Evolutionary conservation across 1,140 invertebrate species (phyloP), one percentile per base, ranked within the genome.

Genomic region (Sycophaga agraensis): DNA sequence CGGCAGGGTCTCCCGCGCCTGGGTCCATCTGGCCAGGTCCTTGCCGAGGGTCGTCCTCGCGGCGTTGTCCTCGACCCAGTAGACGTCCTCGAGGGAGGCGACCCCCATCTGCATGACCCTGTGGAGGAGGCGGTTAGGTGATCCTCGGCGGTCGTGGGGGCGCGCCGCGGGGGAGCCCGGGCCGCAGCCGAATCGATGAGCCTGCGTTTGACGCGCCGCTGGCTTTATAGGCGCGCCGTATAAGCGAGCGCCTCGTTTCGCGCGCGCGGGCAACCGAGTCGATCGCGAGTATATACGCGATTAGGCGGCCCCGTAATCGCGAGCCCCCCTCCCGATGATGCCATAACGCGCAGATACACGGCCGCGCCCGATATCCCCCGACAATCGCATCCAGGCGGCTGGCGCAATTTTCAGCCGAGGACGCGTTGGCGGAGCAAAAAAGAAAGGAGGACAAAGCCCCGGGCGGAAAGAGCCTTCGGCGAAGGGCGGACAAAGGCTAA

Each of bases 11-110:
- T 91, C 89, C 6, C 91, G 82, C 9, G 90, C 91, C 42, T 85
- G 81, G 17, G 86, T 89, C 91, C 91, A 94, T 61, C 85, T 81
- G n/a, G 83, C 82, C 76, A 92, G 87, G 78, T 93, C 90, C 77
- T 90, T 90, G 49, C 89, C 89, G 14, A 94, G 82, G 7, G 89
- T 84, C 59, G 87, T 83, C 21, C 87, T 84, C 7, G 87, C 89
- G 55, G 86, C 84, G 54, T 85, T 86, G 73, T 93, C 91, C 73
- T 93, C 91, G 69, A 93, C 82, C 91, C 91, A 93, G 76, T 94
- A 94, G 12, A 92, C 91, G 76, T 94, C 91, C 77, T 93, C 91
- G 66, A 94, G 71, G 6, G 89, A 90, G 58, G 88, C 85, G 39
- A 93, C 90, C 73, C 92, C 91, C 71, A 92, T 84, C 68, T 88